These are phyloP conservation scores for Chromoteleia sp. DNA, from an alignment of 2,888 invertebrate species.

Conservation along the genomic window DNA sequence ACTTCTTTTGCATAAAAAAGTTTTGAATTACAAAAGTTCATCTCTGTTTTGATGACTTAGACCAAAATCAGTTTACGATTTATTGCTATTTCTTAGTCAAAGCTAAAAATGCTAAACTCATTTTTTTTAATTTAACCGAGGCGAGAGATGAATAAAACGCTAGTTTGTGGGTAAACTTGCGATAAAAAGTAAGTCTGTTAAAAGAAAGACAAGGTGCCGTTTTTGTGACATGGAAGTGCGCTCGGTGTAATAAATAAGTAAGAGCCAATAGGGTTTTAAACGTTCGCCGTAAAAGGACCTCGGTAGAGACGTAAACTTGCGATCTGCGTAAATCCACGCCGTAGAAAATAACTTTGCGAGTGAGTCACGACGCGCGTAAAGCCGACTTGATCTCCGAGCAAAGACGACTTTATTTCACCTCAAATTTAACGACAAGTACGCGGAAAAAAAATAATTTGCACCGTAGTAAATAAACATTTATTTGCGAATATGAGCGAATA, in stretches of 20 bases:
- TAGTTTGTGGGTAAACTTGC: constrained; percentile 55
- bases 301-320: constrained; percentile 77
- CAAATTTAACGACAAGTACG: constrained; percentile 77
- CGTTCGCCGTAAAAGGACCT: constrained; percentile 79
- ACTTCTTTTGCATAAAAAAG: not conserved
- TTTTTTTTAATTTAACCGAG: constrained; percentile 49
- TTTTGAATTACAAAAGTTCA: constrained; percentile 22
- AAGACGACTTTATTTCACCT: constrained; percentile 80
- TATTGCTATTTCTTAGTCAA: constrained; percentile 36
- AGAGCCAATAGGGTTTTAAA: constrained; percentile 79
- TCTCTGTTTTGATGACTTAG: constrained; percentile 16
- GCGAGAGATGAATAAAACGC: constrained; percentile 53
- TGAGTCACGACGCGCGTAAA: constrained; percentile 74
- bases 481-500: constrained; percentile 25
- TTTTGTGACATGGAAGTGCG: constrained; percentile 66
- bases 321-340: constrained; percentile 75
- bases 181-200: constrained; percentile 69
- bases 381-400: constrained; percentile 73
- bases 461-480: constrained; percentile 40
- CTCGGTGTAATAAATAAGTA: constrained; percentile 80
- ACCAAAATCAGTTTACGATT: constrained; percentile 42
- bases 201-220: constrained; percentile 68
- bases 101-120: constrained; percentile 40
- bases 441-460: constrained; percentile 61
- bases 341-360: constrained; percentile 67